A percentile compares a stretch with the other conserved stretches of the same genome.
Evolutionary conservation across 2,888 invertebrate genomes (phyloP).

Genomic region (Eristalis intricaria): DNA sequence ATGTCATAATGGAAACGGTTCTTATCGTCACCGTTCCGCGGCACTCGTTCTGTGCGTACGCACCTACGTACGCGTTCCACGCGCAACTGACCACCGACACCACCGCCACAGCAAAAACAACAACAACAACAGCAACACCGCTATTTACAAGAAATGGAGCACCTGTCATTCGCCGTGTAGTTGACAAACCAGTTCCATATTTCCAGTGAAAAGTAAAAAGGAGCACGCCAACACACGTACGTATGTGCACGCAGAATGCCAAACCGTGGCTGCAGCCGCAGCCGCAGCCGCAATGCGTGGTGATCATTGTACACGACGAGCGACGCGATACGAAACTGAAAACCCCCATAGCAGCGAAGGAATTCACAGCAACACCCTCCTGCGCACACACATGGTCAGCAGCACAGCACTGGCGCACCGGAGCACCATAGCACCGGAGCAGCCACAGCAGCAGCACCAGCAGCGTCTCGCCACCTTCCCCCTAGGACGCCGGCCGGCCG

Average conservation of each 20-base stretch:
- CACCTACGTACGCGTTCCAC: constrained; percentile 68
- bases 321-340: constrained; percentile 32
- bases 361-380: constrained; percentile 55
- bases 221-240: constrained; percentile 8
- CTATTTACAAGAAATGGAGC: constrained; percentile 66
- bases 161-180: constrained; percentile 68
- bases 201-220: constrained; percentile 41
- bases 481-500: neutral
- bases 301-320: constrained; percentile 39
- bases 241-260: constrained; percentile 24
- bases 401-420: neutral
- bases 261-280: constrained; percentile 29
- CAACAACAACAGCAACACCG: constrained; percentile 25
- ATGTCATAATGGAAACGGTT: constrained; percentile 68
- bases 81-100: constrained; percentile 37
- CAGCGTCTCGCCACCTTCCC: constrained; percentile 30
- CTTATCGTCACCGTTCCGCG: constrained; percentile 57
- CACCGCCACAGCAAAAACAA: neutral
- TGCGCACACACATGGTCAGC: constrained; percentile 16
- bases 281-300: constrained; percentile 36
- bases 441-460: constrained; percentile 23
- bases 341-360: constrained; percentile 29
- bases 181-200: constrained; percentile 68
- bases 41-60: constrained; percentile 36
- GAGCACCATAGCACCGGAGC: no score